Evolutionary conservation across 2,113 vertebrate species (phyloP).

Genomic region (Lasiurus borealis): DNA sequence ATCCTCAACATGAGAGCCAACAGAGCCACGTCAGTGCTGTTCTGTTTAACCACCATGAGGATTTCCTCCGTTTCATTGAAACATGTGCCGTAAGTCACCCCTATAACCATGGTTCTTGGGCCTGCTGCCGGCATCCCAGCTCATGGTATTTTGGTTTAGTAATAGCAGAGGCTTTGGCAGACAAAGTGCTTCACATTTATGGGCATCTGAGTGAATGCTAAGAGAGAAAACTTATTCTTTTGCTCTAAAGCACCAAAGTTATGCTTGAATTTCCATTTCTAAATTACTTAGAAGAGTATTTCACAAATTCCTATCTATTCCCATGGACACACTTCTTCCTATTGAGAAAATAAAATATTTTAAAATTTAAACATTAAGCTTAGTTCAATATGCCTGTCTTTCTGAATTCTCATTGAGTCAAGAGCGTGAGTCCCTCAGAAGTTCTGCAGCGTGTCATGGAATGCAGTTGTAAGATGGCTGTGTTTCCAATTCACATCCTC

Average conservation of each 20-base stretch:
- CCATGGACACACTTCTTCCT: background rate
- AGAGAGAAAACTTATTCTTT: background rate
- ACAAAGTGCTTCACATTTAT: background rate
- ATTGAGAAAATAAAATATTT: background rate
- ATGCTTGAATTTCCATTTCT: background rate
- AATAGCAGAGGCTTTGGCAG: background rate
- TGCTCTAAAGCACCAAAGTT: background rate
- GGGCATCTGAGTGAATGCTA: background rate
- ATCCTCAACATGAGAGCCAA: background rate
- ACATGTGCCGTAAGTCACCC: background rate
- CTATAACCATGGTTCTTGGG: background rate
- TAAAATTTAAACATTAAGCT: background rate
- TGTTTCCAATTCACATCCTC: background rate
- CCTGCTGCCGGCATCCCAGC: background rate
- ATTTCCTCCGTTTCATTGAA: background rate
- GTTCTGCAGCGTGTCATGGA: background rate
- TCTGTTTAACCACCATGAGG: background rate
- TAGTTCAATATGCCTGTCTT: background rate
- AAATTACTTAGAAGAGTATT: background rate
- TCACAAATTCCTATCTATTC: background rate
- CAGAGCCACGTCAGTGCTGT: background rate
- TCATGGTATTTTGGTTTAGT: background rate
- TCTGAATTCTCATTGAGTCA: background rate
- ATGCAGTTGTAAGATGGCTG: background rate
- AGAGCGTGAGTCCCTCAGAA: background rate